Conservation (phyloP, 2,888 invertebrate species). For the Ormyrus nitidulus region DNA sequence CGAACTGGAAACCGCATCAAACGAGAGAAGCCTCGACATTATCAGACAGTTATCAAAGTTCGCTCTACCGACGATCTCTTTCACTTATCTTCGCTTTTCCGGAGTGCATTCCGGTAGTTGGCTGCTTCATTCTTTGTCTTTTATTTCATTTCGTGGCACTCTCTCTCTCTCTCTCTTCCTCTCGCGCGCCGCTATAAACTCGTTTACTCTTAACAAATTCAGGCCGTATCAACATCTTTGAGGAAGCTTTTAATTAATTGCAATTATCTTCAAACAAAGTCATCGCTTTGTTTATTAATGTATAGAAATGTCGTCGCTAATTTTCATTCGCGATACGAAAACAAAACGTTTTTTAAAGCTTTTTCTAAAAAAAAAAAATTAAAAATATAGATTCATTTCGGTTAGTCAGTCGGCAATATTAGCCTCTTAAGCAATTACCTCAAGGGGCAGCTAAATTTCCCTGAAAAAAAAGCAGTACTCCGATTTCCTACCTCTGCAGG, state of each 20-base stretch:
- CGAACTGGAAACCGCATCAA: constrained; percentile 48
- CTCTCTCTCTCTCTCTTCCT: constrained; percentile 9
- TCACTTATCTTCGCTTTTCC: constrained; percentile 54
- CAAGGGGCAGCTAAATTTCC: no score
- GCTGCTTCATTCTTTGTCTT: constrained; percentile 42
- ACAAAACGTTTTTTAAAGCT: no score
- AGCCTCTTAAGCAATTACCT: no score
- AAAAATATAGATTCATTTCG: no score
- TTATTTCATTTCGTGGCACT: constrained; percentile 33
- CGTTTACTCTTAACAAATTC: constrained; percentile 23
- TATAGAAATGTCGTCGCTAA: no score
- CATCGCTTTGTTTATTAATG: not conserved
- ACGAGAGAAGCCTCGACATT: constrained; percentile 52
- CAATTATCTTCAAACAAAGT: not conserved
- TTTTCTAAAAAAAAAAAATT: no score
- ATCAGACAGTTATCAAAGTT: constrained; percentile 55
- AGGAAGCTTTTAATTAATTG: not conserved
- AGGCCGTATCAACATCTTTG: not conserved
- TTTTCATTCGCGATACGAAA: no score
- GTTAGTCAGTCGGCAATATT: no score
- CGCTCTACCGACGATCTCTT: constrained; percentile 52
- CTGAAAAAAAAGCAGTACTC: no score
- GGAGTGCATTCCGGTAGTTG: constrained; percentile 53
- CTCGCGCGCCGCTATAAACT: constrained; percentile 1
- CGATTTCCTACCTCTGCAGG: no score